A percentile compares a stretch with the other conserved stretches of the same genome.
Conservation (phyloP, 2,113 vertebrate genomes). For the Heloderma charlesbogerti region DNA sequence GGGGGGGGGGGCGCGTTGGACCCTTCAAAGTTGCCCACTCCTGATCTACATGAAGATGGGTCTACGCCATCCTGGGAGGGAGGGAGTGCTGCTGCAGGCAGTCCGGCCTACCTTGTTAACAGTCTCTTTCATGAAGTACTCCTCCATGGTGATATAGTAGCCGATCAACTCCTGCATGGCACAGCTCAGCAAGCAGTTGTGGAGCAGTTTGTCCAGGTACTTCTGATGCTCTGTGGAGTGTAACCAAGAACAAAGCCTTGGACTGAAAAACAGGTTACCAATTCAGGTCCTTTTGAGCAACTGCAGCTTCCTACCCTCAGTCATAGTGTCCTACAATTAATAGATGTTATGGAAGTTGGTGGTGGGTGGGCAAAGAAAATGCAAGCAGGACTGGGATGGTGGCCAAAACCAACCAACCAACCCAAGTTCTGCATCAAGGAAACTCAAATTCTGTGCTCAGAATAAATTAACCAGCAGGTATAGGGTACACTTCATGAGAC, state of each 20-base stretch:
- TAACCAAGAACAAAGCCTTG: background rate
- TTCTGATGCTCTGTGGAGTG: slow-evolving; percentile 89
- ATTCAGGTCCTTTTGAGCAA: background rate
- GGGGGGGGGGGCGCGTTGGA: too few relatives aligned
- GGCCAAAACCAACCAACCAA: background rate
- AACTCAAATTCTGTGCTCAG: background rate
- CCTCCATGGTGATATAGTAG: slow-evolving; percentile 98
- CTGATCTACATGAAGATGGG: too few relatives aligned
- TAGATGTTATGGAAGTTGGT: too few relatives aligned
- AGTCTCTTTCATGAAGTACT: slow-evolving; percentile 98
- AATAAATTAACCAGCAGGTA: background rate
- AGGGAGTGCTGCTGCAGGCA: background rate
- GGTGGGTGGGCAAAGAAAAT: too few relatives aligned
- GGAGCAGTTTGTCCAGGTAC: slow-evolving; percentile 91
- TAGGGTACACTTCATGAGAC: background rate
- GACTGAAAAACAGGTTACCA: background rate
- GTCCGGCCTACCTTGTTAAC: slow-evolving; percentile 90
- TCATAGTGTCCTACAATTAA: background rate
- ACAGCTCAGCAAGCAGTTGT: slow-evolving; percentile 91
- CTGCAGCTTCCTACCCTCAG: background rate
- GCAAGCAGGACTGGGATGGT: background rate
- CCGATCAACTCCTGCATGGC: slow-evolving; percentile 98
- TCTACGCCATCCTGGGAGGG: background rate
- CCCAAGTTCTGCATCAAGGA: background rate
- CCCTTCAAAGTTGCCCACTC: too few relatives aligned